Percentiles rank a stretch among this genome's conserved stretches.
phyloP scores from a whole-genome alignment of 2,113 vertebrate genomes.

The Eonycteris spelaea region DNA sequence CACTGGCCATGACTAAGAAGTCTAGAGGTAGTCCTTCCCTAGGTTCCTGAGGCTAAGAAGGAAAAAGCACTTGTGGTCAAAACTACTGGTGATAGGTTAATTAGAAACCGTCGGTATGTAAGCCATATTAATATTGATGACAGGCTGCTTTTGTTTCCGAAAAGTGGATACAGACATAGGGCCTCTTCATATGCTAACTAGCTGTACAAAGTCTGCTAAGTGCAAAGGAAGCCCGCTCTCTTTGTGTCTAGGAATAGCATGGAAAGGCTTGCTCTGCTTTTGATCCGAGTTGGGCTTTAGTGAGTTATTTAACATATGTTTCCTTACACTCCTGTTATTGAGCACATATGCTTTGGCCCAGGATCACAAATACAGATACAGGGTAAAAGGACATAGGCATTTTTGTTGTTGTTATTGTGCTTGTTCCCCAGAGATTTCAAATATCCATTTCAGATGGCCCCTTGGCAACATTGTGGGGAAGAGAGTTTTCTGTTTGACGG shows the following conservation, averaged over 20 bases:
- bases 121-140: not conserved
- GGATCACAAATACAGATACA: conserved; percentile 46
- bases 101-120: not conserved
- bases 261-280: not conserved
- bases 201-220: not conserved
- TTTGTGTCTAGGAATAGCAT: not conserved
- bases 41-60: not conserved
- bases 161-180: conserved; percentile 9
- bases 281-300: not conserved
- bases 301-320: conserved; percentile 53
- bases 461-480: conserved; percentile 37
- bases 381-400: conserved; percentile 49
- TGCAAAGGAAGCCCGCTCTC: not conserved
- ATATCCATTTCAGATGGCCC: conserved; percentile 64
- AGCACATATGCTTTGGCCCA: conserved; percentile 46
- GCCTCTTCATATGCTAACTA: conserved; percentile 49
- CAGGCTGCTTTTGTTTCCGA: conserved; percentile 6
- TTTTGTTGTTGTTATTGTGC: not conserved
- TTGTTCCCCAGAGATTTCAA: accelerated
- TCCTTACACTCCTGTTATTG: conserved; percentile 60
- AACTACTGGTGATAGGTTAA: not conserved
- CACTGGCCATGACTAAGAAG: not conserved
- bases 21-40: not conserved
- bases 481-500: conserved; percentile 38
- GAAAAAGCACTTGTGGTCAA: not conserved